These are phyloP conservation scores for Aegypius monachus DNA, from an alignment of 2,113 vertebrate genomes.

Conservation along the genomic window DNA sequence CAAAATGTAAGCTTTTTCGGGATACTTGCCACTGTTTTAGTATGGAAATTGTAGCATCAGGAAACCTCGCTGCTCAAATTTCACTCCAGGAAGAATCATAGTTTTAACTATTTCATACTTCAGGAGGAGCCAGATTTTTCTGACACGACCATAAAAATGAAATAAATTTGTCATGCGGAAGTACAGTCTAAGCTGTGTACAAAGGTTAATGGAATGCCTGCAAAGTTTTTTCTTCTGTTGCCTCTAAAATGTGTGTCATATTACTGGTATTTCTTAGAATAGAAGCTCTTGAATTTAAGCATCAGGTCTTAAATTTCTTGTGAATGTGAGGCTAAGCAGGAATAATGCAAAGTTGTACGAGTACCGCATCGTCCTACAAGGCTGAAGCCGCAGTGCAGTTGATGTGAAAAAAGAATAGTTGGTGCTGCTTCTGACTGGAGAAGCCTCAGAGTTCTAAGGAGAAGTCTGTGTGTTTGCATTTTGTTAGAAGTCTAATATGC, in stretches of 20 bases:
- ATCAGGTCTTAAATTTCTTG: neutral
- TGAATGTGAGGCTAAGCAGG: neutral
- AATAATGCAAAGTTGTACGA: rapidly evolving
- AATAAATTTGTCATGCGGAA: constrained; percentile 3
- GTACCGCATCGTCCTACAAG: neutral
- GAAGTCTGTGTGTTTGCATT: neutral
- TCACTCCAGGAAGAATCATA: neutral
- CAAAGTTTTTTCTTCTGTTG: neutral
- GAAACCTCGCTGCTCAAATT: no score
- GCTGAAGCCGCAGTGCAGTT: neutral
- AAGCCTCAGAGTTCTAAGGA: neutral
- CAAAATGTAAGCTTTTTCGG: neutral
- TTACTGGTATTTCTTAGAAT: neutral
- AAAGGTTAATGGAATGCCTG: neutral
- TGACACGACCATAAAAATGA: neutral
- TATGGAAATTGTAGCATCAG: no score
- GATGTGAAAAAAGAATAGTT: neutral
- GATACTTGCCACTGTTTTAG: neutral
- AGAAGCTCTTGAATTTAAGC: neutral
- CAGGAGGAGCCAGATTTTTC: neutral
- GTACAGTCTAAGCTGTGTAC: neutral
- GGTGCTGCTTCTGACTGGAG: neutral
- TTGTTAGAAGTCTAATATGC: no score
- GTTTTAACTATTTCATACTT: neutral
- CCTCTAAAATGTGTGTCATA: neutral